Evolutionary conservation across 2,888 invertebrate species (phyloP).

Genomic region (Trichogramma dendrolimi): DNA sequence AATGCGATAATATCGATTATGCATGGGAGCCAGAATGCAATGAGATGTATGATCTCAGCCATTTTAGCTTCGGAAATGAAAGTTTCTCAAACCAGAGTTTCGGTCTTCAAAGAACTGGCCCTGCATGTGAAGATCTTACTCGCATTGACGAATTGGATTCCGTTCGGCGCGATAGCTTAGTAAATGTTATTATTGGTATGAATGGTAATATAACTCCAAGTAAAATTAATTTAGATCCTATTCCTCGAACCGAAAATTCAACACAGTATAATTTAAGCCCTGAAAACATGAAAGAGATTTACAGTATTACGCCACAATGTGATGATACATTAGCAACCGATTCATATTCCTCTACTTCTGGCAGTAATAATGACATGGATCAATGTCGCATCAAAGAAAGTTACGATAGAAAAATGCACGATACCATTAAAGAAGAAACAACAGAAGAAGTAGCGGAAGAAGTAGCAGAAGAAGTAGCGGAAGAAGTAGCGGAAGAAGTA

Average conservation of each 20-base stretch:
- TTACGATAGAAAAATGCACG: neutral
- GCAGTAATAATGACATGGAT: neutral
- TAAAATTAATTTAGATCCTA: conserved; percentile 26
- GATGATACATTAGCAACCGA: conserved; percentile 3
- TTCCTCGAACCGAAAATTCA: conserved; percentile 36
- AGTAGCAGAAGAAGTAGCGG: conserved; percentile 18
- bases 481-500: conserved; percentile 10
- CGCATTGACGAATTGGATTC: conserved; percentile 10
- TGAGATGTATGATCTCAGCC: too few species aligned
- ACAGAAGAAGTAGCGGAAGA: conserved; percentile 11
- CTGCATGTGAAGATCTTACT: too few species aligned
- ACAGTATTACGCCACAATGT: conserved; percentile 42
- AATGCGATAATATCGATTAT: too few species aligned
- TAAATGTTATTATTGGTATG: conserved; percentile 38
- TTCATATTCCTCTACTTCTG: conserved; percentile 10
- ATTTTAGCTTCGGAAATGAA: too few species aligned
- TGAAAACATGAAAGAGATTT: conserved; percentile 40
- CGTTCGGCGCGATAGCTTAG: conserved; percentile 36
- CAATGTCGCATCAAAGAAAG: neutral
- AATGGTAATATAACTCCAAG: conserved; percentile 36
- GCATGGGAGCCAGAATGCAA: too few species aligned
- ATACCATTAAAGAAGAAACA: conserved; percentile 2
- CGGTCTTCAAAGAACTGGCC: too few species aligned
- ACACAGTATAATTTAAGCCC: conserved; percentile 42
- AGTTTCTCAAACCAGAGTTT: too few species aligned